Percentiles rank a stretch among this genome's conserved stretches.
Evolutionary conservation across 2,888 invertebrate species (phyloP).

Genomic region (Eupithecia subumbrata): DNA sequence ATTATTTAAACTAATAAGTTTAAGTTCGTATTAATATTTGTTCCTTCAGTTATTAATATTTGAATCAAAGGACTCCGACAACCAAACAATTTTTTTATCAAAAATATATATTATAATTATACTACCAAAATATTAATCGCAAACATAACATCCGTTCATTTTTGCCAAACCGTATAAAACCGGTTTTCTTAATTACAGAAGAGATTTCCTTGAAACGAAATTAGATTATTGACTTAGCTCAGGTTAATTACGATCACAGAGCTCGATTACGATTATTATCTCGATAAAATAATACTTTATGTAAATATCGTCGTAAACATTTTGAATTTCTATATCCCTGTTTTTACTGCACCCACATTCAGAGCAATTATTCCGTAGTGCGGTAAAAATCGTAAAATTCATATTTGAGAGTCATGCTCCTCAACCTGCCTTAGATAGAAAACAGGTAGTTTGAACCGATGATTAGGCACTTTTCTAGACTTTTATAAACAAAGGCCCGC

Average conservation of each 20-base stretch:
- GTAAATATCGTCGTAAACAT: constrained; percentile 29
- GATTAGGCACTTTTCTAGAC: background rate
- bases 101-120: background rate
- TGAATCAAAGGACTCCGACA: constrained; percentile 2
- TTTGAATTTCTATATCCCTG: constrained; percentile 31
- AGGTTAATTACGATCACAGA: constrained; percentile 5
- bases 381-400: constrained; percentile 56
- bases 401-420: constrained; percentile 53
- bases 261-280: constrained; percentile 21
- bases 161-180: constrained; percentile 1
- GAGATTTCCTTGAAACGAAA: constrained; percentile 26
- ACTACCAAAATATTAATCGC: constrained; percentile 13
- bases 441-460: background rate
- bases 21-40: too few relatives aligned
- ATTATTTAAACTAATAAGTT: background rate
- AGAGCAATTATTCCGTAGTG: constrained; percentile 49
- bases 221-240: constrained; percentile 18
- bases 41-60: background rate
- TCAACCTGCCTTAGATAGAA: background rate
- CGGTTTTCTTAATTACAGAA: constrained; percentile 24
- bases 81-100: background rate
- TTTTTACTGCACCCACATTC: constrained; percentile 43
- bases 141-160: constrained; percentile 17
- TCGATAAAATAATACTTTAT: constrained; percentile 23
- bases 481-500: background rate